phyloP scores from a whole-genome alignment of 2,113 vertebrate species.

The Leptocoma aspasia region DNA sequence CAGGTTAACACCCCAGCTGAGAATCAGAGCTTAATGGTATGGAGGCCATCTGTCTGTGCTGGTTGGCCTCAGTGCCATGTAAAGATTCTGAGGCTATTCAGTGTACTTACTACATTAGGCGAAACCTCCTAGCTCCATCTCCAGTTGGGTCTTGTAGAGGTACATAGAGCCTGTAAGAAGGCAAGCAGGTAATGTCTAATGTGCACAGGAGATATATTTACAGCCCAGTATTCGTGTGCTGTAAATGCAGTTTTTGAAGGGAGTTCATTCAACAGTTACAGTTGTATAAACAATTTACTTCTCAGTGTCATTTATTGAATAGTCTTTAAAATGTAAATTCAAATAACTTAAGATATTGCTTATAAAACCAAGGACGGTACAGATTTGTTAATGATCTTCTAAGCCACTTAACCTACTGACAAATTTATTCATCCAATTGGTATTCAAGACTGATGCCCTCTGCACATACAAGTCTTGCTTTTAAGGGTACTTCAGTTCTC shows the following conservation, averaged over 20 bases:
- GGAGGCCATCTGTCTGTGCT: not conserved
- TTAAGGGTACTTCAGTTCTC: conserved; percentile 17
- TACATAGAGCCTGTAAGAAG: not conserved
- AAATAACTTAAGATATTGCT: not conserved
- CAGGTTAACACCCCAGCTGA: not conserved
- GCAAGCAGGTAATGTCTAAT: not conserved
- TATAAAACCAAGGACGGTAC: not conserved
- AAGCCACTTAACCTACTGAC: not conserved
- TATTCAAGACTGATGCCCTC: not conserved
- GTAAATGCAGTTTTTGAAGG: not conserved
- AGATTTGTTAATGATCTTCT: not conserved
- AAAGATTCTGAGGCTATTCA: not conserved
- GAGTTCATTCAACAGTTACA: not conserved
- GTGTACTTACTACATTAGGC: not conserved
- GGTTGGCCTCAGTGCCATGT: not conserved
- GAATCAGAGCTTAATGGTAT: not conserved
- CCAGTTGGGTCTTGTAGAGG: not conserved
- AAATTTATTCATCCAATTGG: not conserved
- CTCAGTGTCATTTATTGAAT: not conserved
- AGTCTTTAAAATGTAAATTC: not conserved
- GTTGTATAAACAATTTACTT: not conserved
- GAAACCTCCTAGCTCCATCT: not conserved
- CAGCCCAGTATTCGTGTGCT: not conserved
- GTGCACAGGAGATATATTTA: not conserved
- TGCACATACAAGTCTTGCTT: not conserved